A percentile compares a stretch with the other conserved stretches of the same genome.
phyloP scores from a whole-genome alignment of 2,797 vertebrate species.

The Rhinoraja longicauda region DNA sequence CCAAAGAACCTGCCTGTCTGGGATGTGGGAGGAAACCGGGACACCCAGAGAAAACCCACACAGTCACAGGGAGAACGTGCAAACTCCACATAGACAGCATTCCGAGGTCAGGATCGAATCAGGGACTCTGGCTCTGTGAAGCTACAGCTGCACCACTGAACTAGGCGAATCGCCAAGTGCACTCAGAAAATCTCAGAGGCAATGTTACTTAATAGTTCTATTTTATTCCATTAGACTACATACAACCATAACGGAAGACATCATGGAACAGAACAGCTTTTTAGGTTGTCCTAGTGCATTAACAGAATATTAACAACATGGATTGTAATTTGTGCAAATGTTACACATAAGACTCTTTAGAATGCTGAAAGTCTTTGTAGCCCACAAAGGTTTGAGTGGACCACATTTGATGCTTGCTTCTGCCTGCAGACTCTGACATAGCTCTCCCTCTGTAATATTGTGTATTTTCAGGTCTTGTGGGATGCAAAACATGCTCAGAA shows the following conservation, averaged over 20 bases:
- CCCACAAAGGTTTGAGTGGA: constrained; percentile 82
- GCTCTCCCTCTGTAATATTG: constrained; percentile 63
- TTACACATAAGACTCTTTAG: constrained; percentile 93
- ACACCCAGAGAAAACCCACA: too few relatives aligned
- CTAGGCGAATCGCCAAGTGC: too few relatives aligned
- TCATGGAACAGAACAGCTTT: neutral
- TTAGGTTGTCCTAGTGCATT: neutral
- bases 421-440: constrained; percentile 67
- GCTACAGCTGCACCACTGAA: too few relatives aligned
- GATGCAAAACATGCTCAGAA: constrained; percentile 43
- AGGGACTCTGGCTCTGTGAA: too few relatives aligned
- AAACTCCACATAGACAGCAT: too few relatives aligned
- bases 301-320: neutral
- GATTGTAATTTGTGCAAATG: neutral
- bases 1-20: too few relatives aligned
- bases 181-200: neutral
- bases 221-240: neutral
- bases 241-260: neutral
- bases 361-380: constrained; percentile 61
- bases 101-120: too few relatives aligned
- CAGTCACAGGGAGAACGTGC: too few relatives aligned
- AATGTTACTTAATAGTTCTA: neutral
- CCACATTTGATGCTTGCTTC: constrained; percentile 53
- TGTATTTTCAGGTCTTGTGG: constrained; percentile 42
- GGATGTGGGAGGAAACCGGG: too few relatives aligned